Evolutionary conservation across 2,113 vertebrate species (phyloP), one percentile per base, ranked within the genome.

Genomic region (Probosciger aterrimus): DNA sequence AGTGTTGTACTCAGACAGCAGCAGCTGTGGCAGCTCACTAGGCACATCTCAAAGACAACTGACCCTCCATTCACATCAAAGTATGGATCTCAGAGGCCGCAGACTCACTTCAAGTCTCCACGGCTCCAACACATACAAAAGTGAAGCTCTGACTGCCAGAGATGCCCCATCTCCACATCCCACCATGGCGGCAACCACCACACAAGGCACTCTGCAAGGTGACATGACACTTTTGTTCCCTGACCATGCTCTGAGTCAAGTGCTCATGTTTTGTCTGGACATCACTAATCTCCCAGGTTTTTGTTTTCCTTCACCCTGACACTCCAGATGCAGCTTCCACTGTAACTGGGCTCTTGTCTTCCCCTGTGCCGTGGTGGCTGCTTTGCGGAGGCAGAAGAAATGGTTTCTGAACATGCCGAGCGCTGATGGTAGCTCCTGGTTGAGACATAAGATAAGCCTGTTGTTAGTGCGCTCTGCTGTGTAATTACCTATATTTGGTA

Each of bases 281-380:
- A 13, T 79, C 60, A 65, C 20, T 47, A 27, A 31, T 53, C 6
- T 57, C 68, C 7, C 18, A 10, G 8, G 27, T 41, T n/a, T 23
- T 20, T 52, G 12, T 33, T n/a, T 16, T 13, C 15, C 4, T 28
- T 23, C 2, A 28, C 23, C 14, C 14, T 43, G 53, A 44, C 33
- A 11, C 4, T 88, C 47, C 70, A 79, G 55, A 30, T 37, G 30
- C 24, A 88, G 6, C 14, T 82, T 87, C 37, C n/a, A 65, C 50
- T 47, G 30, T 71, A 74, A 18, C 37, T 35, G 20, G 25, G 73
- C 7, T 52, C 39, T 64, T 4, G 1, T 31, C 70, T 69, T 50
- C 4, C 14, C 18, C 23, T 2, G 22, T 8, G 2, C 25, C 0
- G 0, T 19, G 28, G n/a, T 33, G 62, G 57, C 28, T 93, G 41